These are phyloP conservation scores for Coccyzus lansbergi DNA, from an alignment of 2,797 vertebrate genomes.

Conservation along the genomic window DNA sequence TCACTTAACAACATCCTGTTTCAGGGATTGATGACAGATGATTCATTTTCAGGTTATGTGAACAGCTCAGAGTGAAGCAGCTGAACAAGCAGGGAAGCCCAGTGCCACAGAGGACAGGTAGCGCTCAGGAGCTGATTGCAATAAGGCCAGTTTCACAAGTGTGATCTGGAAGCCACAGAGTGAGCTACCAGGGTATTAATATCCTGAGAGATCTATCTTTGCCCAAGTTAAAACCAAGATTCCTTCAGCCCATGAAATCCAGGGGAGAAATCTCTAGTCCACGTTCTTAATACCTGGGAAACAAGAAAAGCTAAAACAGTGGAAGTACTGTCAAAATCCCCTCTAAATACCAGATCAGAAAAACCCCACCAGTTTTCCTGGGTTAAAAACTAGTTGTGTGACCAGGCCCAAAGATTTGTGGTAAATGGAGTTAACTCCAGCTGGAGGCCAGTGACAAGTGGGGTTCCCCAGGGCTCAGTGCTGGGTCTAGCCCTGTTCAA, in stretches of 20 bases:
- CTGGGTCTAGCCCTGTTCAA: too few relatives aligned
- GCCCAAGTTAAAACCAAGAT: background rate
- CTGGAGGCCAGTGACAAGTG: too few relatives aligned
- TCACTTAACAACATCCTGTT: background rate
- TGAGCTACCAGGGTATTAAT: accelerated
- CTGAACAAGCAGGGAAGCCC: background rate
- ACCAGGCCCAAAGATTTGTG: too few relatives aligned
- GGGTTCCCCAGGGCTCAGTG: too few relatives aligned
- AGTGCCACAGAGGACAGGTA: background rate
- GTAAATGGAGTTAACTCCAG: too few relatives aligned
- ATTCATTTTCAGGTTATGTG: background rate
- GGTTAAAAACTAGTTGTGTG: too few relatives aligned
- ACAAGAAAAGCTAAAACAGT: background rate
- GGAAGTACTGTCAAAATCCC: background rate
- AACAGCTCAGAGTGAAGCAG: background rate
- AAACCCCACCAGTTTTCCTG: background rate
- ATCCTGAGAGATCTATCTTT: background rate
- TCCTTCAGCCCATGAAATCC: background rate
- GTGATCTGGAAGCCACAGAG: background rate
- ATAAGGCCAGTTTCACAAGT: background rate
- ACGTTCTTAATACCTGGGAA: background rate
- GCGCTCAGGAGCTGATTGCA: background rate
- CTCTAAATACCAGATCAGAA: background rate
- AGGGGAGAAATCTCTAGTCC: background rate
- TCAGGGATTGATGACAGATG: background rate